Conservation (phyloP, 2,113 vertebrate genomes). For the Ovibos moschatus region DNA sequence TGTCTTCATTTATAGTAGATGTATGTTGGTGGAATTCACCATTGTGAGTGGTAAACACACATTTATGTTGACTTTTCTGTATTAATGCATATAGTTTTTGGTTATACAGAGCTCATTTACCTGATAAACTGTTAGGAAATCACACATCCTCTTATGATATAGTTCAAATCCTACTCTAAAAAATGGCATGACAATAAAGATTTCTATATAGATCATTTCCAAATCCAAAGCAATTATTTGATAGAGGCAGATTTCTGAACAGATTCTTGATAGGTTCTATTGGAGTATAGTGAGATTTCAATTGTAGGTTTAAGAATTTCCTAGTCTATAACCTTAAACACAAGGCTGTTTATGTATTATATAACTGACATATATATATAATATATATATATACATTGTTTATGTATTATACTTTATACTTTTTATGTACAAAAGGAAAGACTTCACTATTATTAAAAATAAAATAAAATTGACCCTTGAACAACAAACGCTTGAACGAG, state of each 20-base stretch:
- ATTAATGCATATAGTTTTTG: neutral
- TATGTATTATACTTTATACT: neutral
- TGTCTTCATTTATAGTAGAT: neutral
- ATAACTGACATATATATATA: neutral
- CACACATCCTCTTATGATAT: neutral
- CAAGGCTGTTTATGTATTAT: neutral
- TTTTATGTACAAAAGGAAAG: slow-evolving; percentile 27
- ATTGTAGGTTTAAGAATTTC: neutral
- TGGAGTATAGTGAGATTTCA: neutral
- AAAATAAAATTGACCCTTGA: neutral
- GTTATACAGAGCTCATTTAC: neutral
- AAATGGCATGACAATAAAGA: neutral
- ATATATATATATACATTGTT: neutral
- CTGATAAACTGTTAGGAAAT: neutral
- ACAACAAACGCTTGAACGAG: neutral
- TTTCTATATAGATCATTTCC: neutral
- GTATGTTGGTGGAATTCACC: neutral
- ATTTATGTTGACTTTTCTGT: neutral
- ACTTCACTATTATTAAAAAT: neutral
- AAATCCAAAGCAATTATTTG: neutral
- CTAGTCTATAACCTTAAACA: neutral
- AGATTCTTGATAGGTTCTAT: neutral
- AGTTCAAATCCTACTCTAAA: neutral
- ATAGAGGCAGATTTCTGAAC: neutral
- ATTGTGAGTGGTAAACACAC: neutral